Conservation (phyloP, 2,888 invertebrate genomes). For the Matsumyia berberina region DNA sequence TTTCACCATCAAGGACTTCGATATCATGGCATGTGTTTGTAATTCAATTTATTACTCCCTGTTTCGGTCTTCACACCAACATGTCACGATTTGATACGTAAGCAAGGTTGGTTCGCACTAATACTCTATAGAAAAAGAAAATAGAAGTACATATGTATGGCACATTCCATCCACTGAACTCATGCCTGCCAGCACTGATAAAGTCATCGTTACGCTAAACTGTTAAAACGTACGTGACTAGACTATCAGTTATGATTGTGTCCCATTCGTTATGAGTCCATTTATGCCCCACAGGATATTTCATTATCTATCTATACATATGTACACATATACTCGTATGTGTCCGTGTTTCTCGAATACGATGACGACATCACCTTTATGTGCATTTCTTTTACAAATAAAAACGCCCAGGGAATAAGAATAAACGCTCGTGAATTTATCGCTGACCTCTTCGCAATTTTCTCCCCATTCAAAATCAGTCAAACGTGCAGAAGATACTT, state of each 20-base stretch:
- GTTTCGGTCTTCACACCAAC: conserved; percentile 35
- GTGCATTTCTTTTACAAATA: conserved; percentile 59
- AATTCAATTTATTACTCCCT: conserved; percentile 37
- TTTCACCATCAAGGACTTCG: conserved; percentile 37
- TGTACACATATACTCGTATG: too few species aligned
- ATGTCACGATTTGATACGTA: conserved; percentile 64
- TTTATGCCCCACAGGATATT: conserved; percentile 68
- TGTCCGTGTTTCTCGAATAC: conserved; percentile 13
- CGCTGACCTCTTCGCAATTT: conserved; percentile 75
- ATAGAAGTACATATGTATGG: conserved; percentile 59
- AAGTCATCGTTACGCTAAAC: conserved; percentile 75
- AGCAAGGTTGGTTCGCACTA: conserved; percentile 59
- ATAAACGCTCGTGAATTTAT: conserved; percentile 71
- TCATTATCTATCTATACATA: conserved; percentile 57
- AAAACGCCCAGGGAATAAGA: conserved; percentile 60
- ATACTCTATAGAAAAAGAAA: conserved; percentile 41
- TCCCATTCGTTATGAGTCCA: conserved; percentile 66
- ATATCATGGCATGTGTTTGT: conserved; percentile 43
- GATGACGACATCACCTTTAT: conserved; percentile 64
- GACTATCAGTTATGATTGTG: conserved; percentile 72
- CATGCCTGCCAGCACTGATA: conserved; percentile 72
- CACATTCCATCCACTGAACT: conserved; percentile 54
- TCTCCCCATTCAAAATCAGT: conserved; percentile 71
- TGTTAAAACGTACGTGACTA: conserved; percentile 72
- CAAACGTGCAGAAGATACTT: conserved; percentile 52